Evolutionary conservation across 2,888 invertebrate species (phyloP), one percentile per base, ranked within the genome.

Genomic region (Lutraria lutraria): DNA sequence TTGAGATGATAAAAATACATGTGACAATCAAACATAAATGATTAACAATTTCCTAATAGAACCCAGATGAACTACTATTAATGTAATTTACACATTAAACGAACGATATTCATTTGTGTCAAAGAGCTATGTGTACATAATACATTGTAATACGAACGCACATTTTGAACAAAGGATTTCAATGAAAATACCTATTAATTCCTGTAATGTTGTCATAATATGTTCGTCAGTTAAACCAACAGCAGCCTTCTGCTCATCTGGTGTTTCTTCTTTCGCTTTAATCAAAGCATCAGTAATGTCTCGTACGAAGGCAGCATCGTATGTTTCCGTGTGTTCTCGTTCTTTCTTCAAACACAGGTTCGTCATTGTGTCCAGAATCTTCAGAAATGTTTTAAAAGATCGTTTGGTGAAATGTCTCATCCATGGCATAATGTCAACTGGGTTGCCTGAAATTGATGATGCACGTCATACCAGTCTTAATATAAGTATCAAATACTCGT

Each of bases 221-320:
- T 94, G 95, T 53, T 93, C 94, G 68, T 94, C 93, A 12, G 95
- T 95, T 68, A 95, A 91, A 34, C 94, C 95, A 16, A 93, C 94
- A 8, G 92, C 91, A 0, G 86, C 81, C 52, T 95, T 94, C 34
- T 94, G 94, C 60, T 93, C 93, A 25, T 89, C 90, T 0, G 93
- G 90, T 31, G 93, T 94, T 68, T 94, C 94, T 29, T 93, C 89
- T 3, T 92, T 92, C 13, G 94, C 93, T 83, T 93, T 90, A 63
- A 96, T 95, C 12, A 96, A 92, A 16, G 95, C 94, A 88, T 96
- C 96, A 12, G 95, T 95, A 81, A 94, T 94, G 90, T 96, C 96
- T 52, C 96, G 93, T 21, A 94, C 91, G 80, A 91, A 84, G 13
- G 92, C 83, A 0, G 91, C 81, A 52, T 94, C 92, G 88, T 94